Conservation (phyloP, 2,888 invertebrate genomes). For the Leptinotarsa peninsularis region DNA sequence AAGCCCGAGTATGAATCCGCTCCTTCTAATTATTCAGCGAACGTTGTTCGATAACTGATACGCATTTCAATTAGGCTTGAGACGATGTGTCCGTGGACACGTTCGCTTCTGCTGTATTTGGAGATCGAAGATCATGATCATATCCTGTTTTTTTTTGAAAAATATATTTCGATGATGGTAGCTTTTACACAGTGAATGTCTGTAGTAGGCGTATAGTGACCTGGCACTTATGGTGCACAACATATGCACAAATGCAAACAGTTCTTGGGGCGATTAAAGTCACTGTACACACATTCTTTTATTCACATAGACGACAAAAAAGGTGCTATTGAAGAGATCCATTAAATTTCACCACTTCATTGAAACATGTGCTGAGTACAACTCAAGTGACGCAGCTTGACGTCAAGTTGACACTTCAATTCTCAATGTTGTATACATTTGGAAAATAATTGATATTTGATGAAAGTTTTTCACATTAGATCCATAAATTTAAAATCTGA, state of each 20-base stretch:
- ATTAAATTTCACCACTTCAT: too few species aligned
- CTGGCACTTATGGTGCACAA: not conserved
- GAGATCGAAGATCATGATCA: slow-evolving; percentile 24
- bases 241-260: not conserved
- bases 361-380: too few species aligned
- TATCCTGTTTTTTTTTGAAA: slow-evolving; percentile 33
- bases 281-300: too few species aligned
- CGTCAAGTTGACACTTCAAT: too few species aligned
- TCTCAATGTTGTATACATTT: too few species aligned
- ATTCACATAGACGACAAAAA: too few species aligned
- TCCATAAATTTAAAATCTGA: too few species aligned
- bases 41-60: not conserved
- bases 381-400: too few species aligned
- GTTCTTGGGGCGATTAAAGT: too few species aligned
- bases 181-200: not conserved
- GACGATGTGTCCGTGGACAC: slow-evolving; percentile 44
- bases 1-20: slow-evolving; percentile 3
- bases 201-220: not conserved
- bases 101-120: slow-evolving; percentile 42
- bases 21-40: slow-evolving; percentile 6
- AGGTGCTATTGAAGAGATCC: too few species aligned
- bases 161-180: not conserved
- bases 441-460: too few species aligned
- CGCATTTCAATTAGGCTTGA: slow-evolving; percentile 37
- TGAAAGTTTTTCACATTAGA: too few species aligned